Conservation (phyloP, 2,113 vertebrate species). For the Hyla sarda region DNA sequence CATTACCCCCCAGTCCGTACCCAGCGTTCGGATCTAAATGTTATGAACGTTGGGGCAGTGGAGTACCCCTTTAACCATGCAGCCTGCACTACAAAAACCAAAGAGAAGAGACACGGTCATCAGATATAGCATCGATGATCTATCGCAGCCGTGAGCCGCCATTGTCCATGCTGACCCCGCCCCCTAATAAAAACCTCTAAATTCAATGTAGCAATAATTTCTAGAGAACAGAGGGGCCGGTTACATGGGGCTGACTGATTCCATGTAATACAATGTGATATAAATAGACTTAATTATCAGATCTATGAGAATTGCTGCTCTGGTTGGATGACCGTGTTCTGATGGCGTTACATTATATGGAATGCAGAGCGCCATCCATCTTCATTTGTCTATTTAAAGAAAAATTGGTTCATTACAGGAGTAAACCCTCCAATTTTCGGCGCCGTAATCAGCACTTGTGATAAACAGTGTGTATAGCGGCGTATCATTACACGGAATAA, state of each 20-base stretch:
- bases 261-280: background rate
- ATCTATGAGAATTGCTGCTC: background rate
- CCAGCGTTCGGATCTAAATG: too few species aligned
- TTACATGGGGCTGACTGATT: background rate
- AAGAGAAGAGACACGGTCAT: too few species aligned
- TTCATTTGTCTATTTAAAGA: constrained; percentile 39
- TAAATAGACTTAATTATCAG: constrained; percentile 1
- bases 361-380: background rate
- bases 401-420: constrained; percentile 35
- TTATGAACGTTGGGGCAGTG: too few species aligned
- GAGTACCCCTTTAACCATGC: too few species aligned
- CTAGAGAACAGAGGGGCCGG: background rate
- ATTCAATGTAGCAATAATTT: background rate
- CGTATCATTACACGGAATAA: constrained; percentile 12
- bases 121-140: too few species aligned
- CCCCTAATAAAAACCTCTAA: background rate
- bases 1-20: too few species aligned
- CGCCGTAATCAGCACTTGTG: constrained; percentile 26
- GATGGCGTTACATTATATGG: constrained; percentile 15
- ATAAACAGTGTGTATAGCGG: background rate
- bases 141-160: too few species aligned
- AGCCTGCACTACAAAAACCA: too few species aligned
- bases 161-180: too few species aligned
- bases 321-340: constrained; percentile 31
- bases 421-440: constrained; percentile 36